phyloP scores from a whole-genome alignment of 2,888 invertebrate genomes.

The Melinopterus prodromus region DNA sequence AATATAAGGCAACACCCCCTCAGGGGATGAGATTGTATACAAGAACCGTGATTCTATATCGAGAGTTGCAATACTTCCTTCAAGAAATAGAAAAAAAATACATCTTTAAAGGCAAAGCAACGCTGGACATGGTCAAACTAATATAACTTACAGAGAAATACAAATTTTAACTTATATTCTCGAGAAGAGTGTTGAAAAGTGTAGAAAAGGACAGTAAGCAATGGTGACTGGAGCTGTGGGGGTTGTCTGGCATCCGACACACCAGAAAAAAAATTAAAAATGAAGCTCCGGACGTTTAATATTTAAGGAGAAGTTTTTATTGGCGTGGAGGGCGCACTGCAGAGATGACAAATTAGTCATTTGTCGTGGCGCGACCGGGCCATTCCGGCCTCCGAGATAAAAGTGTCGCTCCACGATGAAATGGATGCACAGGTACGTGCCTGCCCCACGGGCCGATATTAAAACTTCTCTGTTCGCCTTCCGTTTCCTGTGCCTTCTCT shows the following conservation, averaged over 20 bases:
- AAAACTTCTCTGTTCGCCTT: slow-evolving; percentile 40
- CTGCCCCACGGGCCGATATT: slow-evolving; percentile 48
- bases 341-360: slow-evolving; percentile 49
- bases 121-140: no score
- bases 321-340: slow-evolving; percentile 36
- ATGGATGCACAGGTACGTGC: slow-evolving; percentile 53
- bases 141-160: no score
- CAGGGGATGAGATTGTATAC: background rate
- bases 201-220: no score
- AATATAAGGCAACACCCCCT: background rate
- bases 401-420: slow-evolving; percentile 48
- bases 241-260: background rate
- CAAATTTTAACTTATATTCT: no score
- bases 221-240: background rate
- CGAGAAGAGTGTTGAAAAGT: no score
- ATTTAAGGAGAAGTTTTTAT: slow-evolving; percentile 47
- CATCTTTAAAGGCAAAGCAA: no score
- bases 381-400: slow-evolving; percentile 48
- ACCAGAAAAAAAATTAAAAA: background rate
- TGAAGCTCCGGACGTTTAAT: slow-evolving; percentile 15
- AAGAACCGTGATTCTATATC: background rate
- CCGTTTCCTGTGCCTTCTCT: slow-evolving; percentile 10
- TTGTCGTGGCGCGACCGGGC: slow-evolving; percentile 42
- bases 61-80: no score
- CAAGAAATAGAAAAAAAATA: no score